phyloP scores from a whole-genome alignment of 2,113 vertebrate species.

The rat (Rattus norvegicus) region DNA sequence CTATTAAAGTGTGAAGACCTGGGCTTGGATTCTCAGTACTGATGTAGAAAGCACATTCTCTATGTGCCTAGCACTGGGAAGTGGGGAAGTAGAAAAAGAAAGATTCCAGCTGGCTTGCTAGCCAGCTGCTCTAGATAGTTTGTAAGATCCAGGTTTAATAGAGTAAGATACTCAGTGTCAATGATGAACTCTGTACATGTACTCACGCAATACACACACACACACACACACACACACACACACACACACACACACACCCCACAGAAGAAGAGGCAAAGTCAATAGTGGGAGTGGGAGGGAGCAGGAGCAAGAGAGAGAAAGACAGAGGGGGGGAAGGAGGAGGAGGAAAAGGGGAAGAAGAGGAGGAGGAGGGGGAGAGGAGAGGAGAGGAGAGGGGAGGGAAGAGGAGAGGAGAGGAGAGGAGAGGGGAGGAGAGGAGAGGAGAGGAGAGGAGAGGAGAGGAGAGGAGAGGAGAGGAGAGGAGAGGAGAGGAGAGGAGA shows the following conservation, averaged over 20 bases:
- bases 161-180: not conserved
- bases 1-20: not conserved
- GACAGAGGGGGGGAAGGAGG: too few species aligned
- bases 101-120: not conserved
- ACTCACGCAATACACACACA: not conserved
- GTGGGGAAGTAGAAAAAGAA: not conserved
- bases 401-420: too few species aligned
- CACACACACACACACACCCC: not conserved
- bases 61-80: not conserved
- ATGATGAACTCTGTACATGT: not conserved
- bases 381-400: too few species aligned
- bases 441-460: not conserved
- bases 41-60: not conserved
- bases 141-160: not conserved
- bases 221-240: not conserved
- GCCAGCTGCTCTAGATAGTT: not conserved
- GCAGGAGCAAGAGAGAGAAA: too few species aligned
- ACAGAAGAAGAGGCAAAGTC: not conserved
- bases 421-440: not conserved
- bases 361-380: not conserved
- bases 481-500: too few species aligned
- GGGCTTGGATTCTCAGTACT: not conserved
- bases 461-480: not conserved
- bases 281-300: too few species aligned
- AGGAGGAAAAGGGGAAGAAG: too few species aligned